phyloP scores from a whole-genome alignment of 2,888 invertebrate genomes.

The Pyrochroa serraticornis region DNA sequence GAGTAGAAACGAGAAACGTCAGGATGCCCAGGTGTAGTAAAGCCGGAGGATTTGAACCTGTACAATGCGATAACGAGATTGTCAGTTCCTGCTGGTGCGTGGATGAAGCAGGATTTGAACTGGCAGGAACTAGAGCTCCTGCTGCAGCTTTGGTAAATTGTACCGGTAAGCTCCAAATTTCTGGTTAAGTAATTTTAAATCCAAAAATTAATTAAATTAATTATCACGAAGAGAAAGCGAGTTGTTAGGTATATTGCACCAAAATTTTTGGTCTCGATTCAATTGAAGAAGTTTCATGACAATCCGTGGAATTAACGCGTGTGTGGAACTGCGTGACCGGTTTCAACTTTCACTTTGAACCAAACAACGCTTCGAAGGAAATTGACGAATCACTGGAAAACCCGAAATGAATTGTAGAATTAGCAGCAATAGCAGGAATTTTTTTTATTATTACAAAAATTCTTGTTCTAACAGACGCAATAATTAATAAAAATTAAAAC shows the following conservation, averaged over 20 bases:
- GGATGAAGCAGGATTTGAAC: constrained; percentile 77
- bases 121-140: constrained; percentile 75
- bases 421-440: constrained; percentile 17
- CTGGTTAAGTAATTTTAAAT: constrained; percentile 2
- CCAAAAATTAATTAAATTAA: no score
- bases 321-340: constrained; percentile 3
- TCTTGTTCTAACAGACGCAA: no score
- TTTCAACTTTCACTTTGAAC: constrained; percentile 31
- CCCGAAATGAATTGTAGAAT: constrained; percentile 16
- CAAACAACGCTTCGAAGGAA: constrained; percentile 17
- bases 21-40: constrained; percentile 75
- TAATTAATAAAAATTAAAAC: no score
- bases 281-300: not conserved
- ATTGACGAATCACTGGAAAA: constrained; percentile 17
- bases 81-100: constrained; percentile 85
- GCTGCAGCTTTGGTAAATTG: constrained; percentile 72
- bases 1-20: constrained; percentile 58
- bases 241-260: no score
- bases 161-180: constrained; percentile 58
- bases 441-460: no score
- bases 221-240: no score
- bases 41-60: constrained; percentile 74
- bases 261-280: no score
- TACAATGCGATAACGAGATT: constrained; percentile 78
- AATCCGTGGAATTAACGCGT: constrained; percentile 2